Evolutionary conservation across 2,888 invertebrate species (phyloP).

Genomic region (Sericinus montela): DNA sequence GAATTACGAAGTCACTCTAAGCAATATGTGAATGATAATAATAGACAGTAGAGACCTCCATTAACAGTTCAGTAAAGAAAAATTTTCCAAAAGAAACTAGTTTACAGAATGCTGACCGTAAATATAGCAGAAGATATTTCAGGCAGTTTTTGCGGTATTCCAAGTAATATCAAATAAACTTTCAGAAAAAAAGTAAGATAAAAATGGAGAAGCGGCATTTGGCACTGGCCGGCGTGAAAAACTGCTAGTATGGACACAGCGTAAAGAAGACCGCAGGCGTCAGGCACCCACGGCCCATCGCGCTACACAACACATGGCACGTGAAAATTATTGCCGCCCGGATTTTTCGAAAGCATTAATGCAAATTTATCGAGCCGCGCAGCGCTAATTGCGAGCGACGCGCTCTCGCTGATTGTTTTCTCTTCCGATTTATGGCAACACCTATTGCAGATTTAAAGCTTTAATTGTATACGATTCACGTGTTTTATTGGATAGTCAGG

Average conservation of each 20-base stretch:
- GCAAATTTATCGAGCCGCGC: conserved; percentile 77
- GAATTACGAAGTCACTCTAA: too few species aligned
- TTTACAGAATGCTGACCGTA: not conserved
- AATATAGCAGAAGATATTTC: conserved; percentile 14
- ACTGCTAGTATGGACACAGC: conserved; percentile 23
- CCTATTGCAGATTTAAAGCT: conserved; percentile 80
- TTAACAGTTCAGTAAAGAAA: too few species aligned
- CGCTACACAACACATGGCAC: conserved; percentile 61
- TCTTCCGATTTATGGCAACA: conserved; percentile 77
- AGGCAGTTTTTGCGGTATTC: conserved; percentile 17
- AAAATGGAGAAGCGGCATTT: conserved; percentile 29
- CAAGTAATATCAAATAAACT: conserved; percentile 24
- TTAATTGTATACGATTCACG: conserved; percentile 78
- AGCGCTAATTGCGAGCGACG: conserved; percentile 77
- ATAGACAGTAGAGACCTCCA: too few species aligned
- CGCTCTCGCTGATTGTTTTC: conserved; percentile 77
- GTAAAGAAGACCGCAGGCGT: conserved; percentile 23
- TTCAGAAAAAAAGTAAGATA: conserved; percentile 22
- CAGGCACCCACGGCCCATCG: conserved; percentile 34
- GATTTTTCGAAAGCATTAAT: conserved; percentile 79
- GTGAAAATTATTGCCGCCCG: conserved; percentile 73
- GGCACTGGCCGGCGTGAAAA: conserved; percentile 32
- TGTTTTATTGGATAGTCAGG: conserved; percentile 78
- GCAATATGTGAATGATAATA: too few species aligned
- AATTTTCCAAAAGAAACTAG: too few species aligned